Base-by-base conservation (phyloP, 2,797 vertebrate genomes). In the Pangasius krempfi region DNA sequence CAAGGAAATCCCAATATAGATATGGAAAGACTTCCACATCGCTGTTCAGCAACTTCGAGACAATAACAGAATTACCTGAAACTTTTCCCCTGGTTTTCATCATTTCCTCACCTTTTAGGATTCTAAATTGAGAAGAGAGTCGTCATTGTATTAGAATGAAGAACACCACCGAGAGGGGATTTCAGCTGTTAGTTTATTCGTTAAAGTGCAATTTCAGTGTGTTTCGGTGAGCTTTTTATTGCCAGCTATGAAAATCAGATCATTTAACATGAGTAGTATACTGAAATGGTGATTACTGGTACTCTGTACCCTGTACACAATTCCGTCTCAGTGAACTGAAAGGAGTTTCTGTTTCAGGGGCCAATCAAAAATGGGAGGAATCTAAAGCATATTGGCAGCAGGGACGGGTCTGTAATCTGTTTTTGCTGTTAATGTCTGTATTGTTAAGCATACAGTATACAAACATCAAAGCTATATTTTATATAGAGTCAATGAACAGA, bases 1-100 rank as follows among this genome's bases (percentile, higher is more conserved):
- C 52, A 89, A 89, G 86, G 86, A 88, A 90, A 85, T 85, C 89
- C 89, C 86, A 85, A 88, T 88, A 85, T 85, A 90, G 83, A 88
- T 82, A 88, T 88, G 82, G 54, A 72, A 80, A 85, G 80, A 64
- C 82, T 79, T 78, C 72, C 72, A 70, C 47, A 73, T 84, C 6
- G 5, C 60, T 12, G 33, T 47, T 50, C 18, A 64, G 60, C 70
- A 58, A 50, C 60, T 47, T 84, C 52, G 47, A 84, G 83, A 89
- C 72, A 87, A 87, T 84, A 89, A 87, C 86, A 89, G 37, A 78
- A 79, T 50, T 87, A 84, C 70, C 72, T 78, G 50, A 79, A 87
- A 78, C 27, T 18, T 79, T 87, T 27, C 50, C 85, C 72, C 79
- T 64, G 40, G 64, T 60, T 84, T 72, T 80, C 22, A 79, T 54